A percentile compares a stretch with the other conserved stretches of the same genome.
phyloP scores from a whole-genome alignment of 2,888 invertebrate genomes.

The Trichopoda pennipes region DNA sequence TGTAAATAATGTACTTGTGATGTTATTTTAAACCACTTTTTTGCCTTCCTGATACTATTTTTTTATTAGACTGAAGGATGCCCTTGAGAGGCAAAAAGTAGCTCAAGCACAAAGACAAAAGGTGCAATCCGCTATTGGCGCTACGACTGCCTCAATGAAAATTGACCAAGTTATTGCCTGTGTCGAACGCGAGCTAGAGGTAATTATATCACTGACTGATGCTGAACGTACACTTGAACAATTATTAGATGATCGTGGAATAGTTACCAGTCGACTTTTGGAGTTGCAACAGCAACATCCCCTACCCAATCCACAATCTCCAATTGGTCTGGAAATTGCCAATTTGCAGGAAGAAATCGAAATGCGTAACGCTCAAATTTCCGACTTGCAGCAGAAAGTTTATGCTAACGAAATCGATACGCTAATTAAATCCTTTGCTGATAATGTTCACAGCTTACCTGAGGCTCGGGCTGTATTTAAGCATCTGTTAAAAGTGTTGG shows the following conservation, averaged over 20 bases:
- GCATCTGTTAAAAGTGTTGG: constrained; percentile 79
- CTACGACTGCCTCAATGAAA: constrained; percentile 77
- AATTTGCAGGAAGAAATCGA: constrained; percentile 78
- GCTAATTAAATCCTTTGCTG: constrained; percentile 86
- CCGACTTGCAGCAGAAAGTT: constrained; percentile 85
- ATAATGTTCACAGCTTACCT: constrained; percentile 87
- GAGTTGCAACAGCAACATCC: constrained; percentile 68
- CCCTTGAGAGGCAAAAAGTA: constrained; percentile 76
- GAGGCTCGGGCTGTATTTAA: constrained; percentile 89
- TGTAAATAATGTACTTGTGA: neutral
- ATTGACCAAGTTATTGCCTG: constrained; percentile 83
- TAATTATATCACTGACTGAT: constrained; percentile 88
- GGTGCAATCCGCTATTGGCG: constrained; percentile 70
- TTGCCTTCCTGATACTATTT: neutral
- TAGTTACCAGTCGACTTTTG: constrained; percentile 79
- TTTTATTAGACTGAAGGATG: constrained; percentile 77
- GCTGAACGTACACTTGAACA: constrained; percentile 89
- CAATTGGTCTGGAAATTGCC: constrained; percentile 69
- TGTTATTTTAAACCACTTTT: too few species aligned
- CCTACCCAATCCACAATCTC: constrained; percentile 35
- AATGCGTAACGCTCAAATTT: constrained; percentile 79
- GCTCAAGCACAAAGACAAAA: constrained; percentile 77
- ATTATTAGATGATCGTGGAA: constrained; percentile 87
- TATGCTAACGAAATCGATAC: constrained; percentile 88
- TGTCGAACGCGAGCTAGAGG: constrained; percentile 90